Evolutionary conservation across 2,888 invertebrate species (phyloP), one percentile per base, ranked within the genome.

Genomic region (Caenorhabditis sp.): DNA sequence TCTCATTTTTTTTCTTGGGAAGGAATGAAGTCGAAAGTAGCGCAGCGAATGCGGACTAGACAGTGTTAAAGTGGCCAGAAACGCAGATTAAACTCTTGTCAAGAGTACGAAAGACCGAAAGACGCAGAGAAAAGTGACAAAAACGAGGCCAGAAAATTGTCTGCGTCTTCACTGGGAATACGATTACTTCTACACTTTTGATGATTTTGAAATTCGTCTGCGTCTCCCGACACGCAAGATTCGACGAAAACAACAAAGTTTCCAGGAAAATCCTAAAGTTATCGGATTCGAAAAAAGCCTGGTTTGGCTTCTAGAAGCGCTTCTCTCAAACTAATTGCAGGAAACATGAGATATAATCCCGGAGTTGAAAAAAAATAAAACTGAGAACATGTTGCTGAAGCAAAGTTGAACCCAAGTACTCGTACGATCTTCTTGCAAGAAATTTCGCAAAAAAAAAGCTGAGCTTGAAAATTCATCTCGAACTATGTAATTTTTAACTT

Each of bases 151-250:
- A 63, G 63, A 63, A 63, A 63, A 28, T 63, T 63, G 44, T 63
- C 63, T 63, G 63, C 63, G 63, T 63, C 41, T 63, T 44, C 14
- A 28, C 7, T 47, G 54, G 59, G 76, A 58, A 76, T 64, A 38
- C 41, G 22, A 38, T 41, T 41, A 58, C 19, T 63, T 22, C 14
- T 38, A 26, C 38, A 69, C 49, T 75, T 75, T 75, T 63, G 61
- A 81, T 81, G 75, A 81, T 75, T 81, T 69, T 75, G 38, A 75
- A 75, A 69, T 59, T 66, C 70, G 63, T 70, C 70, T 81, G 74
- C 75, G 81, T 72, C 72, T 79, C 49, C n/a, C 12, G 38, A 10
- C 8, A 49, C n/a, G 51, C 38, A 68, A 44, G n/a, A 74, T 74
- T 64, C 41, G 54, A 16, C 49, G 35, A 59, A 41, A 76, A 59